These are phyloP conservation scores for Hydrozoanthus gracilis DNA, from an alignment of 92 coral and sea anemone species.

Conservation along the genomic window DNA sequence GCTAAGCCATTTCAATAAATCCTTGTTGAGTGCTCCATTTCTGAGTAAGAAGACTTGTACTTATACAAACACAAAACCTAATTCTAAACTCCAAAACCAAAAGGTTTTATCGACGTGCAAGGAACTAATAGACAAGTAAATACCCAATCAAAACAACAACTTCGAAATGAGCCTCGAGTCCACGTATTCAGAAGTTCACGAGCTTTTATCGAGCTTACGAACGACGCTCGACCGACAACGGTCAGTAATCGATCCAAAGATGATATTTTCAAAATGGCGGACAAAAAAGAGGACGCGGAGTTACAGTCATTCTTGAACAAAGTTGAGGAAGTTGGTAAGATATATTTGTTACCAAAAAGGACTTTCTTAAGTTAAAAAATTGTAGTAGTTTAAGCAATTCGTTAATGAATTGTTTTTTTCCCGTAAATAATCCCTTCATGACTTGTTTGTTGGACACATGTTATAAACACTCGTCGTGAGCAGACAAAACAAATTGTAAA, in stretches of 20 bases:
- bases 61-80: not conserved
- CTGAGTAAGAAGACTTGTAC: not conserved
- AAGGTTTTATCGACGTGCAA: slow-evolving; percentile 10
- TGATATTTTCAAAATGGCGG: slow-evolving; percentile 69
- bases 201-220: slow-evolving; percentile 14
- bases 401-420: not conserved
- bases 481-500: not conserved
- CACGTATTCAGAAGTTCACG: slow-evolving; percentile 13
- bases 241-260: slow-evolving; percentile 29
- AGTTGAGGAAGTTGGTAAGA: slow-evolving; percentile 93
- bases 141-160: slow-evolving; percentile 34
- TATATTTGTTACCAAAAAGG: not conserved
- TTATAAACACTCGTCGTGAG: too few relatives aligned
- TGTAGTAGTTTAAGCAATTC: not conserved
- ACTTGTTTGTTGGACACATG: not conserved
- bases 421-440: not conserved
- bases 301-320: slow-evolving; percentile 79
- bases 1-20: slow-evolving; percentile 18
- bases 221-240: slow-evolving; percentile 34
- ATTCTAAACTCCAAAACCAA: not conserved
- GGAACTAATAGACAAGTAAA: slow-evolving; percentile 11
- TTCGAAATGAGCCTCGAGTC: not conserved
- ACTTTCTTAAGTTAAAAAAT: not conserved
- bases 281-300: slow-evolving; percentile 71
- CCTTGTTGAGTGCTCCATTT: slow-evolving; percentile 11